Percentiles rank a stretch among this genome's conserved stretches.
These are phyloP conservation scores for Drosophila cognata DNA, from an alignment of 2,888 invertebrate genomes.

Conservation along the genomic window DNA sequence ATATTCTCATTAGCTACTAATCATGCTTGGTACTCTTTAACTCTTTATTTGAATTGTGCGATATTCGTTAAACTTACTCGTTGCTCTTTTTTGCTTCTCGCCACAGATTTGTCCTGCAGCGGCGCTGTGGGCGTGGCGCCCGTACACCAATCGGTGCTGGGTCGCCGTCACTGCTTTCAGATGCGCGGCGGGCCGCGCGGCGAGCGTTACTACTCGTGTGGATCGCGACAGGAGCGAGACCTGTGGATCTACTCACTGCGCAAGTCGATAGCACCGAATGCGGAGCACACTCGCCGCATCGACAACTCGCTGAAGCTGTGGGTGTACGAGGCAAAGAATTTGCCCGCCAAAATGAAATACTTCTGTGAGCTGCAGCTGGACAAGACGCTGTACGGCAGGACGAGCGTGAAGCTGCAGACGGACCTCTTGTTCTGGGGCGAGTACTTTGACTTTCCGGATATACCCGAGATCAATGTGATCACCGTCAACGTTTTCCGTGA, in stretches of 20 bases:
- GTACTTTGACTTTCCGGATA: constrained; percentile 94
- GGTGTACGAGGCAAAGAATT: constrained; percentile 97
- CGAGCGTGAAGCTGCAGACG: constrained; percentile 95
- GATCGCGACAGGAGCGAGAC: constrained; percentile 93
- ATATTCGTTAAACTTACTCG: constrained; percentile 6
- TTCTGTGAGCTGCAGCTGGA: constrained; percentile 97
- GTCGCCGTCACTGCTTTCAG: constrained; percentile 95
- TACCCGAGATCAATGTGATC: constrained; percentile 91
- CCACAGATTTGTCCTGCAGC: constrained; percentile 84
- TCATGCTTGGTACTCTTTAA: no score
- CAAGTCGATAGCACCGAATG: constrained; percentile 94
- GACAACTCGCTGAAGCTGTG: constrained; percentile 97
- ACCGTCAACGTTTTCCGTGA: constrained; percentile 95
- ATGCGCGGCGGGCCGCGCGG: constrained; percentile 90
- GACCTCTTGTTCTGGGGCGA: constrained; percentile 98
- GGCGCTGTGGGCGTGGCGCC: constrained; percentile 85
- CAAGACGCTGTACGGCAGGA: constrained; percentile 94
- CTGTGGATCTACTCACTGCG: constrained; percentile 95
- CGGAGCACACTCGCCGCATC: constrained; percentile 91
- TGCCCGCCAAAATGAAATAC: constrained; percentile 94
- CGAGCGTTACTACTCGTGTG: constrained; percentile 92
- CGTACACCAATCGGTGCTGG: constrained; percentile 92
- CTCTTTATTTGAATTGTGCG: not conserved
- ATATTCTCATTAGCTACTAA: no score
- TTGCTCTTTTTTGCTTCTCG: not conserved